These are phyloP conservation scores for Chauna torquata DNA, from an alignment of 2,113 vertebrate genomes.

Conservation along the genomic window DNA sequence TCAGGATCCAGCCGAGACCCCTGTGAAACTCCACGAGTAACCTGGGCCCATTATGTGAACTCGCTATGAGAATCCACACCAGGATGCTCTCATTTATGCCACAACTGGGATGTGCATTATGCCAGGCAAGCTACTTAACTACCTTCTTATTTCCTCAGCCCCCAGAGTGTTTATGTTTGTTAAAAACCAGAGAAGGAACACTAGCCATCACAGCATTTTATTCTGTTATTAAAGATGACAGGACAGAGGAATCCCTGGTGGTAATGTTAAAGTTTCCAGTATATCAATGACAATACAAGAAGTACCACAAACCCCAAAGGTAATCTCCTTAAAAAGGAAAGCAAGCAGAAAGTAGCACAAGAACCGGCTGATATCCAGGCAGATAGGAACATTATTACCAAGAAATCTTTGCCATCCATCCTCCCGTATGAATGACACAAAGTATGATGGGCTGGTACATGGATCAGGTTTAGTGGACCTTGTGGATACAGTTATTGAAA, in stretches of 20 bases:
- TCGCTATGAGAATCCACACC: background rate
- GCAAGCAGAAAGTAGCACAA: background rate
- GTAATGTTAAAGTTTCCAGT: background rate
- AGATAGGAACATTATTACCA: background rate
- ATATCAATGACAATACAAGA: background rate
- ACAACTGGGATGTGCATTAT: background rate
- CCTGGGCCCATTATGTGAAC: background rate
- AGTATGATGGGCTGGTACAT: background rate
- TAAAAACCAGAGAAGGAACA: background rate
- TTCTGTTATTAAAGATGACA: background rate
- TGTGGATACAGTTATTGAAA: background rate
- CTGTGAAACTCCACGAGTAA: background rate
- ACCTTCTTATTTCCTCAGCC: background rate
- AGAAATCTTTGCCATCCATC: background rate
- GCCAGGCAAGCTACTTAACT: background rate
- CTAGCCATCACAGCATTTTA: background rate
- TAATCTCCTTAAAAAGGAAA: background rate
- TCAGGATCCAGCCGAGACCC: background rate
- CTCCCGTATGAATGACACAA: background rate
- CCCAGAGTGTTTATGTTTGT: background rate
- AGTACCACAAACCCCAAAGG: background rate
- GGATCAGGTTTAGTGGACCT: background rate
- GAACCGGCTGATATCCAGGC: background rate
- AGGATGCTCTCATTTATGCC: background rate
- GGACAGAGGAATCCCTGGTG: background rate